These are phyloP conservation scores for Drosophila dives DNA, from an alignment of 2,888 invertebrate species.

Conservation along the genomic window DNA sequence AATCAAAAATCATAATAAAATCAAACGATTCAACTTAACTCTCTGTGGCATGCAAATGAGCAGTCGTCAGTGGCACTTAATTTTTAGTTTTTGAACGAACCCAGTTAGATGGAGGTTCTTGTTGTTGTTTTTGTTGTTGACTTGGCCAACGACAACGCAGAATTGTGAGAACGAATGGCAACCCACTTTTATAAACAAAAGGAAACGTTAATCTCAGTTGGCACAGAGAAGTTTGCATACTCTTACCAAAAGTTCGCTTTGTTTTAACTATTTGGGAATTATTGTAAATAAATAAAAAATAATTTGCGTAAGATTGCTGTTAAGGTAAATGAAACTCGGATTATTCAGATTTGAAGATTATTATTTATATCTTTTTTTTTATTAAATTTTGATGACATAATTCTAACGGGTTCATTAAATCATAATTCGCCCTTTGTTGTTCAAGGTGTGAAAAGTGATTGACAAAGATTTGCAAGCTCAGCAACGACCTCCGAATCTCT, in stretches of 20 bases:
- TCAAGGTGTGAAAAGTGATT: slow-evolving; percentile 20
- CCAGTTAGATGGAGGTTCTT: slow-evolving; percentile 53
- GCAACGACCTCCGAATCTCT: slow-evolving; percentile 16
- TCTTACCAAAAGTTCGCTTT: slow-evolving; percentile 26
- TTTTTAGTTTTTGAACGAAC: slow-evolving; percentile 36
- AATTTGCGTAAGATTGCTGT: slow-evolving; percentile 8
- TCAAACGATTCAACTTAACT: slow-evolving; percentile 43
- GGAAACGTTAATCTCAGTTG: slow-evolving; percentile 27
- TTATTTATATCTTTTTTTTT: background rate
- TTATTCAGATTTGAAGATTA: slow-evolving; percentile 6
- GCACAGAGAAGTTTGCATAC: slow-evolving; percentile 23
- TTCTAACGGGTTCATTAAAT: slow-evolving; percentile 1
- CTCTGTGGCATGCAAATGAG: slow-evolving; percentile 67
- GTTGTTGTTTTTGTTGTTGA: slow-evolving; percentile 4
- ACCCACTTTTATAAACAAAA: slow-evolving; percentile 66
- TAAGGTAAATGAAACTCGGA: background rate
- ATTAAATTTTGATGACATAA: background rate
- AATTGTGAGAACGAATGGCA: slow-evolving; percentile 63
- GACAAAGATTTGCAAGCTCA: slow-evolving; percentile 18
- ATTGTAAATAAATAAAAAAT: background rate
- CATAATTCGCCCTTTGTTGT: background rate
- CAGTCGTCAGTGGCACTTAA: slow-evolving; percentile 68
- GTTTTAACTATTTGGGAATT: background rate
- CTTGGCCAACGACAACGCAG: slow-evolving; percentile 35
- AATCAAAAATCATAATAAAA: slow-evolving; percentile 62